Evolutionary conservation across 2,113 vertebrate genomes (phyloP).

Genomic region (Chrysochloris asiatica): DNA sequence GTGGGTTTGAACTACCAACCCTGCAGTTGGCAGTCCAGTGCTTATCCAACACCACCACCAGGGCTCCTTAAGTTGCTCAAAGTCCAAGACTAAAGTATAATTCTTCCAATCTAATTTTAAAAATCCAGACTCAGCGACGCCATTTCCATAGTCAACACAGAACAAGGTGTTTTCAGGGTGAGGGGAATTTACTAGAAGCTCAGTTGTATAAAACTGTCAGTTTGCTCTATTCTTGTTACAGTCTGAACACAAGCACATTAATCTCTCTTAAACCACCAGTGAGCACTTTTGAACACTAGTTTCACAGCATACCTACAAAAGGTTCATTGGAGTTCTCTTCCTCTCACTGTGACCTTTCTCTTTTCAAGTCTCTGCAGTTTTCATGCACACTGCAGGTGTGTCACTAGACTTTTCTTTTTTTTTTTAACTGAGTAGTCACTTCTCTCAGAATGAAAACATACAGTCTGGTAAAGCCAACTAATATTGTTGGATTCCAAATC

Average conservation of each 20-base stretch:
- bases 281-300: not conserved
- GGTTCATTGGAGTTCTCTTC: not conserved
- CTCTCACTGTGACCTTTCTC: slow-evolving; percentile 29
- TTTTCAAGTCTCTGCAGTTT: slow-evolving; percentile 18
- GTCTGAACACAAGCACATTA: not conserved
- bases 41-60: no score
- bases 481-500: slow-evolving; percentile 50
- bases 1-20: no score
- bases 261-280: slow-evolving; percentile 2
- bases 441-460: slow-evolving; percentile 27
- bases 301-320: slow-evolving; percentile 44
- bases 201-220: not conserved
- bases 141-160: not conserved
- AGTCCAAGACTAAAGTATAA: not conserved
- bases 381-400: not conserved
- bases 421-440: slow-evolving; percentile 36
- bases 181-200: slow-evolving; percentile 14
- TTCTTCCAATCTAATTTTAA: slow-evolving; percentile 13
- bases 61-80: not conserved
- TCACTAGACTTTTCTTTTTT: slow-evolving; percentile 36
- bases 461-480: slow-evolving; percentile 51
- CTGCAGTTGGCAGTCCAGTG: no score
- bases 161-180: not conserved
- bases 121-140: slow-evolving; percentile 6
- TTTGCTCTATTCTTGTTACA: not conserved